These are phyloP conservation scores for Brassicogethes aeneus DNA, from an alignment of 2,888 invertebrate genomes.

Conservation along the genomic window DNA sequence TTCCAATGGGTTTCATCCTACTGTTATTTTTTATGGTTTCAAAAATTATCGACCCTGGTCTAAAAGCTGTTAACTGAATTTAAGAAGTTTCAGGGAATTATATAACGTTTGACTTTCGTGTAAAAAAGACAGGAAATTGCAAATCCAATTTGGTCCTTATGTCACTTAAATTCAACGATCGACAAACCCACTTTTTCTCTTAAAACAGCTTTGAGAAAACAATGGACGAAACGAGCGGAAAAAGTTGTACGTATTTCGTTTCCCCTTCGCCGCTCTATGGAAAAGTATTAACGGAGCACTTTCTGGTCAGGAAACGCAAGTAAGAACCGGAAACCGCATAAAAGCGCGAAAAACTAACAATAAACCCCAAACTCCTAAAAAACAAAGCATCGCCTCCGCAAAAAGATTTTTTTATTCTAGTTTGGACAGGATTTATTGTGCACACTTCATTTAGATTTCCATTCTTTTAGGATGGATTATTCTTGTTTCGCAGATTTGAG, in stretches of 20 bases:
- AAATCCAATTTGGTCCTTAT: no score
- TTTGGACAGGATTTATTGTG: constrained; percentile 19
- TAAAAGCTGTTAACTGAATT: no score
- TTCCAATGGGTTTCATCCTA: no score
- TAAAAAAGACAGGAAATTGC: no score
- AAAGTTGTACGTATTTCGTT: not conserved
- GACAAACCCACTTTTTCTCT: not conserved
- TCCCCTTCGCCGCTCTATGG: not conserved
- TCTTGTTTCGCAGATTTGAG: constrained; percentile 9
- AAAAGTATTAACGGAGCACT: constrained; percentile 24
- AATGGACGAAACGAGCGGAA: not conserved
- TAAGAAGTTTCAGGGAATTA: no score
- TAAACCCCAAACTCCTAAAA: constrained; percentile 27
- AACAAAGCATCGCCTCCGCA: constrained; percentile 18
- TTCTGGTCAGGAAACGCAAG: constrained; percentile 24
- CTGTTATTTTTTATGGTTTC: no score
- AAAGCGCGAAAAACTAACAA: constrained; percentile 28
- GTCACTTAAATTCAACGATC: not conserved
- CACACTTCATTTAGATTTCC: constrained; percentile 20
- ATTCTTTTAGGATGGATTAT: constrained; percentile 13
- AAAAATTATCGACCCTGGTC: no score
- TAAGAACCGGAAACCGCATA: constrained; percentile 25
- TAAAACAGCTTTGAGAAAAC: not conserved
- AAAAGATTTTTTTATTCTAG: constrained; percentile 23
- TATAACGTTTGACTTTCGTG: no score